Conservation (phyloP, 2,888 invertebrate species). For the Campaea margaritaria region DNA sequence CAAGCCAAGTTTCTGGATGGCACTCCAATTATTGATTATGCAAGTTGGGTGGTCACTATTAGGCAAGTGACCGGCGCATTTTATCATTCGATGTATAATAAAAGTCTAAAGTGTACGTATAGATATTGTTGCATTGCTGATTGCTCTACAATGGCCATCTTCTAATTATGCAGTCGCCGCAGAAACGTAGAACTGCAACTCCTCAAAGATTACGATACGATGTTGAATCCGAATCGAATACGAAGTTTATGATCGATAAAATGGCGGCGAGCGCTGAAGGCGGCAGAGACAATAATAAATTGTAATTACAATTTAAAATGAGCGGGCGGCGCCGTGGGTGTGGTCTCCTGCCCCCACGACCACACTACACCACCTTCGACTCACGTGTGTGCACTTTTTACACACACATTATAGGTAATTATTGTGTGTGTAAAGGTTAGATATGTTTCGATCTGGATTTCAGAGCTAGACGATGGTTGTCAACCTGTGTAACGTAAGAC, state of each 20-base stretch:
- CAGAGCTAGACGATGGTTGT: neutral
- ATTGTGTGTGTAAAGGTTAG: slow-evolving; percentile 48
- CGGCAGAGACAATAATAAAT: slow-evolving; percentile 85
- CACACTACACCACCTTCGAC: slow-evolving; percentile 66
- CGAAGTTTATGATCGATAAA: slow-evolving; percentile 72
- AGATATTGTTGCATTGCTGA: too few species aligned
- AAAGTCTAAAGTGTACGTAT: too few species aligned
- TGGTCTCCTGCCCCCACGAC: slow-evolving; percentile 71
- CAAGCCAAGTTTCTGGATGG: too few species aligned
- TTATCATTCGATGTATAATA: too few species aligned
- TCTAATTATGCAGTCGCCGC: neutral
- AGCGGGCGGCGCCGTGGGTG: slow-evolving; percentile 82
- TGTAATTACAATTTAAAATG: slow-evolving; percentile 86
- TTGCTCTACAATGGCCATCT: neutral
- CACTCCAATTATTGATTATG: too few species aligned
- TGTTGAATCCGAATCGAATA: slow-evolving; percentile 47
- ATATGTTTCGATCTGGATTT: slow-evolving; percentile 12
- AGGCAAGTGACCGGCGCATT: too few species aligned
- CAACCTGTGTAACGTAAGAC: neutral
- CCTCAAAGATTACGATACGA: slow-evolving; percentile 17
- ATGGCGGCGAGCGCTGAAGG: slow-evolving; percentile 81
- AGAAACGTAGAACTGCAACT: neutral
- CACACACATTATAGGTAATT: slow-evolving; percentile 61
- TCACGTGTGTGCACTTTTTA: slow-evolving; percentile 78
- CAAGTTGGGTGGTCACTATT: too few species aligned